Base-by-base conservation (phyloP, 1,140 invertebrate species). In the Mylabris phalerata region DNA sequence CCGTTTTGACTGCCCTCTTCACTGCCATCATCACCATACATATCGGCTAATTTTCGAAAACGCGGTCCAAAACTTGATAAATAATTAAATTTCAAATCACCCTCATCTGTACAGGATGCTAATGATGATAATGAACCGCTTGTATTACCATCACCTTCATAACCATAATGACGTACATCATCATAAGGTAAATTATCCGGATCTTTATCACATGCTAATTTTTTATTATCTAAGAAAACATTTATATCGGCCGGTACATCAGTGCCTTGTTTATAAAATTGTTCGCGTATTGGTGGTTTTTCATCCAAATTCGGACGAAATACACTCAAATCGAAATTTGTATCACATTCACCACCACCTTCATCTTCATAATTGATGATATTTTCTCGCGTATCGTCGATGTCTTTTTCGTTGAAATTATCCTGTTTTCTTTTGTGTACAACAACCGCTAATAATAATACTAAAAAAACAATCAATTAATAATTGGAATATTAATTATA, bases 351-450 rank as follows among this genome's bases (percentile, higher is more conserved):
- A 64, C 94, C 94, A 68, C 92, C 94, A 40, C 95, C 95, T 77
- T 98, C 95, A 67, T 98, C 95, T 73, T 96, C 92, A 70, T 98
- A 98, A 67, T 92, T 92, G 59, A 98, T 96, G 60, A 98, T 97
- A 68, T 94, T 98, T 75, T 98, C 95, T 60, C 94, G 79, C 39
- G 97, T 95, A 72, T 98, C 95, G 71, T 98, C 94, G 64, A 93
- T 85, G 69, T 97, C 93, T 71, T 95, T 95, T 68, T 84, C 84
- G 38, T 92, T 87, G 65, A 88, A 82, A 57, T 93, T 92, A 69
- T 95, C 89, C 7, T 88, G 85, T 64, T 88, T 85, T 38, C 87
- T 80, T 60, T 87, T 82, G 67, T 93, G 92, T 0, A 94, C 88
- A 3, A 95, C 89, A 46, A 95, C 88, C 3, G 92, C 88, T 66